phyloP scores from a whole-genome alignment of 2,113 vertebrate genomes.

The Mormyrus lacerda region DNA sequence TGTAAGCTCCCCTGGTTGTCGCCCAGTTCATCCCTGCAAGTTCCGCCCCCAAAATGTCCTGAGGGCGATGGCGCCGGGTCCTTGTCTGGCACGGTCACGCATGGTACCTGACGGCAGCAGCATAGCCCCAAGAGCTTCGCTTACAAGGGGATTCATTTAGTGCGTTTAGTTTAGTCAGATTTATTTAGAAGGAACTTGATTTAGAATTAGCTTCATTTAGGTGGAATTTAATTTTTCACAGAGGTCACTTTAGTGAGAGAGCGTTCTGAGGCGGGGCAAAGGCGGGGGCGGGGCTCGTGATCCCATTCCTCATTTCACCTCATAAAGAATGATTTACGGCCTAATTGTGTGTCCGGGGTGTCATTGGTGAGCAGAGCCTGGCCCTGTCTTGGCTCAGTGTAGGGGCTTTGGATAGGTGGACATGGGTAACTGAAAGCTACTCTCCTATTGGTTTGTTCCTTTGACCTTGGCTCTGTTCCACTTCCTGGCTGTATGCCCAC shows the following conservation, averaged over 20 bases:
- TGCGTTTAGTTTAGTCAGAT: background rate
- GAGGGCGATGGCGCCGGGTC: background rate
- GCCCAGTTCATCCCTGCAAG: background rate
- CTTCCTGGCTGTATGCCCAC: background rate
- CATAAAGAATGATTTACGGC: background rate
- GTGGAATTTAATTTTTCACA: background rate
- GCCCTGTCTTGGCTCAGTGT: background rate
- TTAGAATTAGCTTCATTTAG: background rate
- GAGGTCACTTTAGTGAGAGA: background rate
- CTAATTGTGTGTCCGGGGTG: background rate
- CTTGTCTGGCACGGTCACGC: background rate
- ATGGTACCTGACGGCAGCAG: background rate
- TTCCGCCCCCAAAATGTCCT: background rate
- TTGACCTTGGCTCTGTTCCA: background rate
- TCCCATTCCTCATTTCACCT: background rate
- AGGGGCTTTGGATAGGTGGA: background rate
- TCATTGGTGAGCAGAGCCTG: background rate
- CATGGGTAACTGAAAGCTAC: background rate
- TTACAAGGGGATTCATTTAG: background rate
- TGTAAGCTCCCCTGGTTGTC: background rate
- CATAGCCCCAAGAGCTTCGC: background rate
- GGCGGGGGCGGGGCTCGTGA: background rate
- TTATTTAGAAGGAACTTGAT: background rate
- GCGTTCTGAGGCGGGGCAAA: background rate
- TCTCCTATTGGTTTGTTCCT: background rate